These are phyloP conservation scores for Macaca nemestrina DNA, from an alignment of 2,113 vertebrate genomes.

Conservation along the genomic window DNA sequence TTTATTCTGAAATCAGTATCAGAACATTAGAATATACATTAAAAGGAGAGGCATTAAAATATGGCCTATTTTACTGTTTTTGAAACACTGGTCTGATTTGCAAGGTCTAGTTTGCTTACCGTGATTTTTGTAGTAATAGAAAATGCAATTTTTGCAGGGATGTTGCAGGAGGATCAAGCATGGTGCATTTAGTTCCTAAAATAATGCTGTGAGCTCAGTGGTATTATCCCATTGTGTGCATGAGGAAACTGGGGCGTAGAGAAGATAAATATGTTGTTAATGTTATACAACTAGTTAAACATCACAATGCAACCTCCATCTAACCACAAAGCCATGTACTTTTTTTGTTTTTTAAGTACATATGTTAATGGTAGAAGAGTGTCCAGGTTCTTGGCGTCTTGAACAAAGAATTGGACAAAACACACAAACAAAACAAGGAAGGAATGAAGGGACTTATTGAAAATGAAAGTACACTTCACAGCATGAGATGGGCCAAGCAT, in stretches of 20 bases:
- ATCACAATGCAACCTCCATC: background rate
- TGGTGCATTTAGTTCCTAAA: background rate
- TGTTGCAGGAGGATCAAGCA: background rate
- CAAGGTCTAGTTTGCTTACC: background rate
- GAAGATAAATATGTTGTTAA: background rate
- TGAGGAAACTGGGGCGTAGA: background rate
- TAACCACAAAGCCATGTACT: background rate
- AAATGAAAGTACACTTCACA: too few relatives aligned
- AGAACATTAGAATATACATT: background rate
- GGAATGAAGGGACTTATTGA: too few relatives aligned
- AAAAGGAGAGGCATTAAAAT: background rate
- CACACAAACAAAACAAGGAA: too few relatives aligned
- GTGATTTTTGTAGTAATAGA: background rate
- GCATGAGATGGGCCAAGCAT: too few relatives aligned
- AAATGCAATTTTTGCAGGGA: background rate
- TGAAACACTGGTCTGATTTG: background rate
- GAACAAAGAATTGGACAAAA: too few relatives aligned
- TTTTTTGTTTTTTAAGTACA: background rate
- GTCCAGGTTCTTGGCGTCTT: too few relatives aligned
- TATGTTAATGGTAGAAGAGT: too few relatives aligned
- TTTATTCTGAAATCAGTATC: background rate
- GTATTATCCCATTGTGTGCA: background rate
- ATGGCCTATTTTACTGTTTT: background rate
- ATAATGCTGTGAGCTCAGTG: background rate
- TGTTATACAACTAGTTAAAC: background rate